phyloP scores from a whole-genome alignment of 2,797 vertebrate genomes.

The Notolepis coatsorum region DNA sequence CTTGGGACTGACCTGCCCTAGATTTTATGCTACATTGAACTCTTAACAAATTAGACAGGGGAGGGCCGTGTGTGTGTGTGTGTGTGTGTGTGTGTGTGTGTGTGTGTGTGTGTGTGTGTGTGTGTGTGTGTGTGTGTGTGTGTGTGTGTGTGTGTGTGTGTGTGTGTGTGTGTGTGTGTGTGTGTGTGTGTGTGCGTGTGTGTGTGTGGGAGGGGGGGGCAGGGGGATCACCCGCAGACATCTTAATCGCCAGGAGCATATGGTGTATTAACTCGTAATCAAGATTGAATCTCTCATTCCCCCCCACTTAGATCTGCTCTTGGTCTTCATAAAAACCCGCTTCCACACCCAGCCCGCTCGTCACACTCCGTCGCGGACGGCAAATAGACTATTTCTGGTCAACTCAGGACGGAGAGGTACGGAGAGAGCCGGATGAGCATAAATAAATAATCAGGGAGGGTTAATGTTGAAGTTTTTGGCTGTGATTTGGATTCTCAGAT shows the following conservation, averaged over 20 bases:
- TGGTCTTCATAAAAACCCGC: conserved; percentile 28
- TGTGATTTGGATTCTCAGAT: conserved; percentile 35
- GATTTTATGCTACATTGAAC: conserved; percentile 84
- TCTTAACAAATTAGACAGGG: conserved; percentile 84
- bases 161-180: too few species aligned
- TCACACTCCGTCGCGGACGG: conserved; percentile 10
- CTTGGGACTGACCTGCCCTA: conserved; percentile 81
- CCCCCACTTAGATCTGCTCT: conserved; percentile 46
- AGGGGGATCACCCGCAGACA: conserved; percentile 78
- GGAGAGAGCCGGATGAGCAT: background rate
- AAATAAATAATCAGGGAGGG: conserved; percentile 4
- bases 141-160: too few species aligned
- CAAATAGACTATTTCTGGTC: conserved; percentile 35
- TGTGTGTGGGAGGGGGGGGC: too few species aligned
- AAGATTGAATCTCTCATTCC: conserved; percentile 80
- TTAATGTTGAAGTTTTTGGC: conserved; percentile 1
- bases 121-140: too few species aligned
- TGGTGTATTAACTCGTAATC: conserved; percentile 81
- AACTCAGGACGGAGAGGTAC: conserved; percentile 19
- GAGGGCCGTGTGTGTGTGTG: too few species aligned
- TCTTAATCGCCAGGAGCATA: conserved; percentile 82
- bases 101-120: too few species aligned
- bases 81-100: too few species aligned
- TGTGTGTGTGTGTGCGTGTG: too few species aligned
- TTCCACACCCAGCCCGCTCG: conserved; percentile 9